These are phyloP conservation scores for Pipistrellus kuhlii DNA, from an alignment of 2,797 vertebrate genomes.

Conservation along the genomic window DNA sequence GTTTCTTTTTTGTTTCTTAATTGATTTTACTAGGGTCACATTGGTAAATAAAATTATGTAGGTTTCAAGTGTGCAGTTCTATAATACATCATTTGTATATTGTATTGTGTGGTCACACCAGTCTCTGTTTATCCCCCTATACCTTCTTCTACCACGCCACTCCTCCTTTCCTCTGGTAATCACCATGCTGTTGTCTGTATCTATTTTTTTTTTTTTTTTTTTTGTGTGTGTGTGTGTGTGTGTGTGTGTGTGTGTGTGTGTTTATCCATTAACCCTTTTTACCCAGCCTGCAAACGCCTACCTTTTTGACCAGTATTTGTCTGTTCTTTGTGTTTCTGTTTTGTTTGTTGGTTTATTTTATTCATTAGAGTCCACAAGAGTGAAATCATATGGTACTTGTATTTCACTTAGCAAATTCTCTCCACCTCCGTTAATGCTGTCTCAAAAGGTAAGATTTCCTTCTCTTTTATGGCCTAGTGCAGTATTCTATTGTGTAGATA, in stretches of 20 bases:
- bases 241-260: background rate
- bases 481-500: background rate
- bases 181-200: background rate
- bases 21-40: background rate
- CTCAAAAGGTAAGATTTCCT: background rate
- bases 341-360: background rate
- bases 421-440: background rate
- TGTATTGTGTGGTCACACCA: background rate
- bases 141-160: background rate
- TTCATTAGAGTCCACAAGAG: background rate
- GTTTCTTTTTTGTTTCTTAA: background rate
- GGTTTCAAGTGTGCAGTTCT: background rate
- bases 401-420: background rate
- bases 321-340: background rate
- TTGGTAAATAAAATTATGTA: background rate
- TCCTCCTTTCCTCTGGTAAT: background rate
- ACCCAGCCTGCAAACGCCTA: background rate
- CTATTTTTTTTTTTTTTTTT: background rate
- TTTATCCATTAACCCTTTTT: background rate
- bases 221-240: no score
- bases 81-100: background rate
- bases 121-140: background rate
- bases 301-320: background rate
- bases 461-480: background rate
- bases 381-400: background rate